Evolutionary conservation across 2,888 invertebrate genomes (phyloP), one percentile per base, ranked within the genome.

Genomic region (Parnassius smintheus): DNA sequence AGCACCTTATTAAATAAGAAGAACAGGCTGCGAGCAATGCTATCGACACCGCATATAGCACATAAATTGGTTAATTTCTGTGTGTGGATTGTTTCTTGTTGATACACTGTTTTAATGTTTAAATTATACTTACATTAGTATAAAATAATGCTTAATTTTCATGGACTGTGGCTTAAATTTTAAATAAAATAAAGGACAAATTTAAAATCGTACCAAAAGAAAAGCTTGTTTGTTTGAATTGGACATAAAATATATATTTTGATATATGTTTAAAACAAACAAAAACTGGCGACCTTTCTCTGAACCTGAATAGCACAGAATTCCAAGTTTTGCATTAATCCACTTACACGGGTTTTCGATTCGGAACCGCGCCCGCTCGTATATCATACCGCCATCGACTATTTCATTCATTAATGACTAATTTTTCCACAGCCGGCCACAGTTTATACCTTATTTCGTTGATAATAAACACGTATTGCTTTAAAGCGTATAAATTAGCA

Each of bases 291-390:
- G 41, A n/a, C 51, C 42, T 49, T 58, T 53, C 55, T 46, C 42
- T 55, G 22, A 13, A 63, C 55, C 55, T 64, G 64, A 65, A 63
- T 51, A 65, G 35, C 55, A 49, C 61, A 53, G 62, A 64, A 64
- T 65, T 67, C 60, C 55, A 64, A 66, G 73, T 75, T 71, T 71
- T 68, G 66, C 71, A 76, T 74, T 83, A 86, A 88, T 88, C 85
- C 83, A 86, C 81, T 88, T 82, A 81, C 75, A 68, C 65, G 64
- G 66, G 41, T 59, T 64, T 75, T 76, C 75, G 74, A 82, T 75
- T 80, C 77, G 72, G 71, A 72, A 73, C 86, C 88, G 77, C 89
- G 71, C 88, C 88, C 79, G 70, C 72, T 64, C 83, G 85, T 88
- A 86, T 82, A 80, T 88, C 86, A 88, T 84, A 77, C 70, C 70